phyloP scores from a whole-genome alignment of 2,113 vertebrate genomes.

The Stomatorhinus ivindoensis region DNA sequence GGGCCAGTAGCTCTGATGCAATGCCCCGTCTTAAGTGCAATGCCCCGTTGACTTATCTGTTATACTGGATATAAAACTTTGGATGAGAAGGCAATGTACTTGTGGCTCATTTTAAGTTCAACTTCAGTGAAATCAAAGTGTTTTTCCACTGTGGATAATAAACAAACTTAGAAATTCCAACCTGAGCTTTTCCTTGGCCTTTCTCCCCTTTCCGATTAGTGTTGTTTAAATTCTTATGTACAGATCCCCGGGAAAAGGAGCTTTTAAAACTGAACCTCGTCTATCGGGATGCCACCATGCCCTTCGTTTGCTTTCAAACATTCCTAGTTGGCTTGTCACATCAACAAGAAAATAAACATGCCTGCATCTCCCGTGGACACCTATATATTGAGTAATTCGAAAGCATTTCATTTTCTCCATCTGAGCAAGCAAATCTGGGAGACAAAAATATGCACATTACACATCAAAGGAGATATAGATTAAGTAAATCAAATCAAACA shows the following conservation, averaged over 20 bases:
- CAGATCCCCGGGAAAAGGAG: background rate
- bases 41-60: background rate
- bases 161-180: background rate
- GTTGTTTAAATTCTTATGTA: background rate
- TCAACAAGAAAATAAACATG: background rate
- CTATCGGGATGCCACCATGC: background rate
- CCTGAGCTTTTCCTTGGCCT: background rate
- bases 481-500: background rate
- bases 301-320: background rate
- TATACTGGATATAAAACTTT: background rate
- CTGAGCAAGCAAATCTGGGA: background rate
- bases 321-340: background rate
- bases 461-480: background rate
- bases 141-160: background rate
- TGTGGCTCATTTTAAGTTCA: background rate
- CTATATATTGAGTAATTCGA: background rate
- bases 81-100: background rate
- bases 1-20: background rate
- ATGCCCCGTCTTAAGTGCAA: background rate
- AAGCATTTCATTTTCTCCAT: background rate
- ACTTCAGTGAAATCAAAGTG: background rate
- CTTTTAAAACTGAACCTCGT: background rate
- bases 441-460: background rate
- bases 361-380: background rate
- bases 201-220: background rate